These are phyloP conservation scores for Bolborhynchus lineola DNA, from an alignment of 2,113 vertebrate genomes.

Conservation along the genomic window DNA sequence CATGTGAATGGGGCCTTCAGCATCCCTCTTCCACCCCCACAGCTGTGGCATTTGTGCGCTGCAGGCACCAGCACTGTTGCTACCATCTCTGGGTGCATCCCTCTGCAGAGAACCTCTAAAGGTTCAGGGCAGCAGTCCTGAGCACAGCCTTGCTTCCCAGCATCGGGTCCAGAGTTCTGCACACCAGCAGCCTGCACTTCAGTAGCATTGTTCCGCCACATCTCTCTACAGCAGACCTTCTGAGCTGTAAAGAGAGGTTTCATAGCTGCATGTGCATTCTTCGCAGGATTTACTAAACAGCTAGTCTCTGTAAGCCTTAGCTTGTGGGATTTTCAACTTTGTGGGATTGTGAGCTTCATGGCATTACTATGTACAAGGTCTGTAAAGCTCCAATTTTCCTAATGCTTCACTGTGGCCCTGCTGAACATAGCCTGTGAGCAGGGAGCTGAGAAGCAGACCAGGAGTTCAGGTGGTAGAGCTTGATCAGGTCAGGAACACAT, in stretches of 20 bases:
- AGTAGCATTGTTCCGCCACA: too few relatives aligned
- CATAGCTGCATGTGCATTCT: neutral
- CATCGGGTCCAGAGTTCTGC: neutral
- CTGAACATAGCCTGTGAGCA: neutral
- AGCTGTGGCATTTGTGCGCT: accelerated
- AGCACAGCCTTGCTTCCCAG: neutral
- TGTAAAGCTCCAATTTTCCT: neutral
- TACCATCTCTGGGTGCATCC: neutral
- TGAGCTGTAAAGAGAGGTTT: neutral
- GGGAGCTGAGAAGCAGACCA: neutral
- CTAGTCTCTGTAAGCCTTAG: neutral
- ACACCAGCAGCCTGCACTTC: accelerated
- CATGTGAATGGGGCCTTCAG: neutral
- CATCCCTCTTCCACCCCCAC: neutral
- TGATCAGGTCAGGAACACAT: neutral
- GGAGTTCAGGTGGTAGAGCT: neutral
- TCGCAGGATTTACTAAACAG: neutral
- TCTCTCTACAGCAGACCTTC: neutral
- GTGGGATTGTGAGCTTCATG: neutral
- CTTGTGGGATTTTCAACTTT: neutral
- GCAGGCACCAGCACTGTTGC: neutral
- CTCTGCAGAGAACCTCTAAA: neutral
- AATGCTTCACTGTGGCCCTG: neutral
- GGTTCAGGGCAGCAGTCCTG: neutral
- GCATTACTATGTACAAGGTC: accelerated